Evolutionary conservation across 2,797 vertebrate genomes (phyloP).

Genomic region (Ciconia nigra): DNA sequence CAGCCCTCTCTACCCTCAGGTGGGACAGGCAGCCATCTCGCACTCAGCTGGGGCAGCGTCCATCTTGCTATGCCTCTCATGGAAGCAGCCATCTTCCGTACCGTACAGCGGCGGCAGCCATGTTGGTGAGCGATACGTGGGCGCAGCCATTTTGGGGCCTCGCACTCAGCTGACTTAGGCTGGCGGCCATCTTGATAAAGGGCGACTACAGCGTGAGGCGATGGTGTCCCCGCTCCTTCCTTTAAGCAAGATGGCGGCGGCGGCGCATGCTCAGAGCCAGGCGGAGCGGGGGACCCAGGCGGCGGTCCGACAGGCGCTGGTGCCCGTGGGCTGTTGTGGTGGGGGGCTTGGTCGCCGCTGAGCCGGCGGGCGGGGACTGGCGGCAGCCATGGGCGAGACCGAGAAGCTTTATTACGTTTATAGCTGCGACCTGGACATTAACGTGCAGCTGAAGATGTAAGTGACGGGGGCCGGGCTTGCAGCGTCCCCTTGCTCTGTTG

Average conservation of each 20-base stretch:
- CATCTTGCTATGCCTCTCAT: fast-evolving
- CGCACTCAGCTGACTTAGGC: fast-evolving
- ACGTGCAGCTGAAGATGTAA: conserved; percentile 97
- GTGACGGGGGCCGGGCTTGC: conserved; percentile 23
- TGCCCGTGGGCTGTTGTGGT: not conserved
- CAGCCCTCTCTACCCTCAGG: fast-evolving
- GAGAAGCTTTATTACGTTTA: conserved; percentile 95
- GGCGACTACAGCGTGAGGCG: fast-evolving
- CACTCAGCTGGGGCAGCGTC: fast-evolving
- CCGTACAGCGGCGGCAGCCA: not conserved
- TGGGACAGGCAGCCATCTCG: fast-evolving
- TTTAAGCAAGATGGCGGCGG: conserved; percentile 7
- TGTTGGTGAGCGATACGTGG: fast-evolving
- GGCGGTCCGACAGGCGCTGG: fast-evolving
- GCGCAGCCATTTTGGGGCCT: not conserved
- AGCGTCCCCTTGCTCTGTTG: not conserved
- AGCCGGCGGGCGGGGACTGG: not conserved
- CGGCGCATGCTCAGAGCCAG: not conserved
- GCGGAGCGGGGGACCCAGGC: too few relatives aligned
- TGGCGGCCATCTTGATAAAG: not conserved
- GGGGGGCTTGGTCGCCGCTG: not conserved
- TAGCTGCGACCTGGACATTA: conserved; percentile 96
- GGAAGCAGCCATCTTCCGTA: fast-evolving
- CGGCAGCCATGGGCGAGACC: conserved; percentile 78
- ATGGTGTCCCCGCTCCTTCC: fast-evolving